Conservation (phyloP, 2,797 vertebrate genomes). For the Fundulus diaphanus region DNA sequence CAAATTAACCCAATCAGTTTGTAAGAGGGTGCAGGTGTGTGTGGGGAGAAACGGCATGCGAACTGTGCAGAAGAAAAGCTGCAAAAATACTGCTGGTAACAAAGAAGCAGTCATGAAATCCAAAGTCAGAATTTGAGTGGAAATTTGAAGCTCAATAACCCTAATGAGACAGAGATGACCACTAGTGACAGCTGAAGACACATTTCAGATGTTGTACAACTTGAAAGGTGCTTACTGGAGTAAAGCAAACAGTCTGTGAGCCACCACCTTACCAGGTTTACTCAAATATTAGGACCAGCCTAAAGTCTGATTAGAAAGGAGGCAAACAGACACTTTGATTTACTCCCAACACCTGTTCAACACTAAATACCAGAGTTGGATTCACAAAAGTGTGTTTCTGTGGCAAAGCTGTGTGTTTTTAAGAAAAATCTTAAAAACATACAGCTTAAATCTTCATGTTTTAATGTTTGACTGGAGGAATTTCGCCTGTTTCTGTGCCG, state of each 20-base stretch:
- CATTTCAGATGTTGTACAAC: slow-evolving; percentile 70
- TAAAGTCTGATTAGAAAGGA: neutral
- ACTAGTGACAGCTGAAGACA: slow-evolving; percentile 80
- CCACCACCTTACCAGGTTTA: slow-evolving; percentile 3
- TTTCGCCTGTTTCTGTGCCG: neutral
- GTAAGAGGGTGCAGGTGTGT: neutral
- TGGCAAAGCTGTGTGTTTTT: slow-evolving; percentile 82
- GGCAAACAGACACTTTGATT: slow-evolving; percentile 66
- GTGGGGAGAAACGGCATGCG: slow-evolving; percentile 47
- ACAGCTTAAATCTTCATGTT: slow-evolving; percentile 36
- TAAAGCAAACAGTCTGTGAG: slow-evolving; percentile 71
- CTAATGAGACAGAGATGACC: slow-evolving; percentile 32
- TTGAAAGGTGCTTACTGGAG: slow-evolving; percentile 55
- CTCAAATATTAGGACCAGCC: slow-evolving; percentile 7
- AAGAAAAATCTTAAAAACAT: no score
- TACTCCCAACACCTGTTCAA: slow-evolving; percentile 62
- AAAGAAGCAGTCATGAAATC: slow-evolving; percentile 30
- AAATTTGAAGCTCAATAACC: slow-evolving; percentile 23
- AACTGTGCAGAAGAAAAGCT: slow-evolving; percentile 8
- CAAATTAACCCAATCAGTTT: no score
- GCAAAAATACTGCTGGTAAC: slow-evolving; percentile 3
- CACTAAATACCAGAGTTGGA: slow-evolving; percentile 29
- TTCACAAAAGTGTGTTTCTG: slow-evolving; percentile 73
- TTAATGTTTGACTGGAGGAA: slow-evolving; percentile 33
- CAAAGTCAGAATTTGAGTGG: slow-evolving; percentile 14